phyloP scores from a whole-genome alignment of 2,888 invertebrate species.

The Spisula solida region DNA sequence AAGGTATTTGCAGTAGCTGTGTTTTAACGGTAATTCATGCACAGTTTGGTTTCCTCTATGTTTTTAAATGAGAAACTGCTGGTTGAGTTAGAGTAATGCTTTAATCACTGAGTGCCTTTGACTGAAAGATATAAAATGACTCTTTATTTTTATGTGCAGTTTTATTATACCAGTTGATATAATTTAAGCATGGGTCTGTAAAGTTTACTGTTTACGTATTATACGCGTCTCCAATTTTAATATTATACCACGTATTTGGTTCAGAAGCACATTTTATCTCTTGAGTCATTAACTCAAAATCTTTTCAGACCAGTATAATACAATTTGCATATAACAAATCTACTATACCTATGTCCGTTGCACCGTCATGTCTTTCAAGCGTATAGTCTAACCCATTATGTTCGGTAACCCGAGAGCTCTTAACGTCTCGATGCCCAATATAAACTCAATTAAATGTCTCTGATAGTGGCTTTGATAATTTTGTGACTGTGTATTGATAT shows the following conservation, averaged over 20 bases:
- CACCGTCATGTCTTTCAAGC: background rate
- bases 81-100: no score
- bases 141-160: background rate
- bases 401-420: constrained; percentile 32
- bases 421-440: constrained; percentile 19
- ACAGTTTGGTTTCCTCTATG: no score
- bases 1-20: no score
- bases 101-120: no score
- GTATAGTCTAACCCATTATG: constrained; percentile 12
- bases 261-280: background rate
- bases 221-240: background rate
- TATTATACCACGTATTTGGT: background rate
- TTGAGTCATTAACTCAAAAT: constrained; percentile 1
- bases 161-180: background rate
- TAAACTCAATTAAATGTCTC: constrained; percentile 43
- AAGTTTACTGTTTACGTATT: background rate
- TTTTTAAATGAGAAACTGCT: no score
- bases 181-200: background rate
- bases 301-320: background rate
- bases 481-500: constrained; percentile 39
- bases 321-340: constrained; percentile 1
- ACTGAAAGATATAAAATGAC: no score
- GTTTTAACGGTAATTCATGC: no score
- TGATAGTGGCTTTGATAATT: constrained; percentile 38
- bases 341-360: background rate